A percentile compares a stretch with the other conserved stretches of the same genome.
phyloP scores from a whole-genome alignment of 2,888 invertebrate genomes.

The Stegophylla sp. region DNA sequence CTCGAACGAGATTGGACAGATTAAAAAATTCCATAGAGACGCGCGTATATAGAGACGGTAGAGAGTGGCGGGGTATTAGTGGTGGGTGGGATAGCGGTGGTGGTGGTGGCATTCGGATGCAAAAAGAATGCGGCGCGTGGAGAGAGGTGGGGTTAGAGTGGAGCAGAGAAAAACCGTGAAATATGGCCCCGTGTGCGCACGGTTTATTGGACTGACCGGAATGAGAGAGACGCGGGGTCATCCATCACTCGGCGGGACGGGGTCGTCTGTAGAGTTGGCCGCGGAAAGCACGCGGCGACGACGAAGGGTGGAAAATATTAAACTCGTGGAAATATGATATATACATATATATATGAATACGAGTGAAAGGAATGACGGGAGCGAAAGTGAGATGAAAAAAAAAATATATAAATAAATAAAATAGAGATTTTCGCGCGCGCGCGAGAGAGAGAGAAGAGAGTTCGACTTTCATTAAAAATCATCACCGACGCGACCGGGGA shows the following conservation, averaged over 20 bases:
- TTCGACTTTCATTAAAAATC: constrained; percentile 37
- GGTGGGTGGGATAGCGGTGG: not conserved
- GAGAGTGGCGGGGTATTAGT: too few relatives aligned
- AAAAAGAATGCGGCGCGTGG: constrained; percentile 23
- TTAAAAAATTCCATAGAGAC: constrained; percentile 53
- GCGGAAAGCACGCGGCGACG: not conserved
- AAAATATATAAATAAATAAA: too few relatives aligned
- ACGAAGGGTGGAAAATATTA: constrained; percentile 44
- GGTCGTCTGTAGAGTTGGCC: not conserved
- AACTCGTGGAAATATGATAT: constrained; percentile 34
- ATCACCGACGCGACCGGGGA: not conserved
- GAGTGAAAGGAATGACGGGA: not conserved
- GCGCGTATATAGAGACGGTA: not conserved
- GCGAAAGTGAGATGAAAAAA: not conserved
- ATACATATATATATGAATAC: constrained; percentile 7
- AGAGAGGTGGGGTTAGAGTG: constrained; percentile 29
- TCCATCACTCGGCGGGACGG: constrained; percentile 47
- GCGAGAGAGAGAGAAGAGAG: not conserved
- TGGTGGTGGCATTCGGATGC: not conserved
- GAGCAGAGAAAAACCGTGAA: constrained; percentile 38
- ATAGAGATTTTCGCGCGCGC: constrained; percentile 1
- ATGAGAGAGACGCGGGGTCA: constrained; percentile 51
- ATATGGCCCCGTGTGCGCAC: constrained; percentile 39
- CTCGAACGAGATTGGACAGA: constrained; percentile 32
- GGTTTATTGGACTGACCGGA: constrained; percentile 56